A percentile compares a stretch with the other conserved stretches of the same genome.
These are phyloP conservation scores for Chesias legatella DNA, from an alignment of 2,888 invertebrate species.

Conservation along the genomic window DNA sequence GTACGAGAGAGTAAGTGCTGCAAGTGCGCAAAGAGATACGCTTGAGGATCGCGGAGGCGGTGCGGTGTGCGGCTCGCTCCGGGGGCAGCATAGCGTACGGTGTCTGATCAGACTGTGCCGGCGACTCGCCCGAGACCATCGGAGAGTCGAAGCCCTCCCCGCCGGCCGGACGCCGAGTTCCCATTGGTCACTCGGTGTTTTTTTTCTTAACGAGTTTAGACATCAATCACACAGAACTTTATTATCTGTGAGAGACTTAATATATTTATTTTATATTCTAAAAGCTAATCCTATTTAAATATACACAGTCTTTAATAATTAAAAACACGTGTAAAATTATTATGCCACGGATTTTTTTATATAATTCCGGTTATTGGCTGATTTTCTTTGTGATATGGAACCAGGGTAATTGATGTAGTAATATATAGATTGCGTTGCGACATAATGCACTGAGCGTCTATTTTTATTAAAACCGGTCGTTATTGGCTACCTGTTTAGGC, in stretches of 20 bases:
- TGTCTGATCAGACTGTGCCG: conserved; percentile 58
- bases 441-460: conserved; percentile 22
- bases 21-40: conserved; percentile 65
- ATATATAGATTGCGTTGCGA: conserved; percentile 13
- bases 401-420: conserved; percentile 1
- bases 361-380: no score
- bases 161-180: conserved; percentile 38
- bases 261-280: neutral
- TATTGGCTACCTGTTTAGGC: conserved; percentile 34
- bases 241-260: conserved; percentile 6
- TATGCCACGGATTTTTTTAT: no score
- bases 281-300: no score
- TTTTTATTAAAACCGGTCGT: conserved; percentile 42
- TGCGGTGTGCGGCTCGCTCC: conserved; percentile 64
- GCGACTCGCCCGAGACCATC: conserved; percentile 30
- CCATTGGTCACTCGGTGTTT: conserved; percentile 36
- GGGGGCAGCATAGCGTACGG: conserved; percentile 72
- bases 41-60: conserved; percentile 70
- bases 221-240: conserved; percentile 23
- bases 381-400: neutral
- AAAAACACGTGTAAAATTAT: no score
- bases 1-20: conserved; percentile 75
- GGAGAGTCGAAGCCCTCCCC: conserved; percentile 50
- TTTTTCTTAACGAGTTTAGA: conserved; percentile 33
- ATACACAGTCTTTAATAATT: no score